These are phyloP conservation scores for Mythimna impura DNA, from an alignment of 2,888 invertebrate species.

Conservation along the genomic window DNA sequence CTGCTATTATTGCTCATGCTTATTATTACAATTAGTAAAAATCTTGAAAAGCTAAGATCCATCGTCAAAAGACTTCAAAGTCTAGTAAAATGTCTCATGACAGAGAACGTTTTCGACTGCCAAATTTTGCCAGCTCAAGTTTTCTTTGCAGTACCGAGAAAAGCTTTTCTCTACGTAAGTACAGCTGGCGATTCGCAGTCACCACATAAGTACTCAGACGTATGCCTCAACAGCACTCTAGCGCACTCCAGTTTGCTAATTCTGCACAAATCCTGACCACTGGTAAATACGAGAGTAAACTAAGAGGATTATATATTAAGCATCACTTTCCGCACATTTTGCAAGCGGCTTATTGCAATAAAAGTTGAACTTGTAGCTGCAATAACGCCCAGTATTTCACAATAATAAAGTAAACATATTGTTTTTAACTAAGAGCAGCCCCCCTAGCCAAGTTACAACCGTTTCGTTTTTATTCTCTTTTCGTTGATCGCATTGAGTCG, in stretches of 20 bases:
- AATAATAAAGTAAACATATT: neutral
- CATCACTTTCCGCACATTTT: neutral
- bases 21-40: too few species aligned
- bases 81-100: neutral
- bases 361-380: neutral
- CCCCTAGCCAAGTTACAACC: too few species aligned
- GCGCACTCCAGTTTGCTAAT: slow-evolving; percentile 32
- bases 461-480: too few species aligned
- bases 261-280: slow-evolving; percentile 25
- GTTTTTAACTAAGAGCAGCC: too few species aligned
- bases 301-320: slow-evolving; percentile 17
- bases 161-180: slow-evolving; percentile 5
- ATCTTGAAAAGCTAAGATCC: too few species aligned
- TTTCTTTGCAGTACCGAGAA: neutral
- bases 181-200: slow-evolving; percentile 6
- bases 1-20: too few species aligned
- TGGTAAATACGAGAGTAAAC: slow-evolving; percentile 13
- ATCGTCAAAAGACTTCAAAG: neutral
- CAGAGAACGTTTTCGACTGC: neutral
- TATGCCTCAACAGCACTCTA: slow-evolving; percentile 26
- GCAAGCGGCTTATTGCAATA: neutral
- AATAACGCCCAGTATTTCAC: neutral
- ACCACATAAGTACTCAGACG: slow-evolving; percentile 25
- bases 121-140: neutral
- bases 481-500: too few species aligned